Evolutionary conservation across 2,888 invertebrate species (phyloP).

Genomic region (Sphaeridia pumilis): DNA sequence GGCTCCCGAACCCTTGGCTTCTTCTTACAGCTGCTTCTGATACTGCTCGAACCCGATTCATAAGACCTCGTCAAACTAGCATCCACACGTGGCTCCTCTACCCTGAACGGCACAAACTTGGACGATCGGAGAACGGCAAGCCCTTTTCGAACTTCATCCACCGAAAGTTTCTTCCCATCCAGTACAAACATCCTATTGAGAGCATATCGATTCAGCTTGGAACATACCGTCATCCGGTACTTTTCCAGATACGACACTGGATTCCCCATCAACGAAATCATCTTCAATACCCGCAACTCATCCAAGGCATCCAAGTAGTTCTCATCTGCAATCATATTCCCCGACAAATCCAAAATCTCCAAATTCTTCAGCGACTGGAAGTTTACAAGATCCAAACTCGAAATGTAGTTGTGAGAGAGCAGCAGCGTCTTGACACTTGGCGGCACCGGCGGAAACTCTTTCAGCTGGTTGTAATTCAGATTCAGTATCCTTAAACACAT

Average conservation of each 20-base stretch:
- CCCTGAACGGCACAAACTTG: constrained; percentile 26
- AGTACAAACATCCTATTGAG: constrained; percentile 27
- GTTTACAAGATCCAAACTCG: constrained; percentile 20
- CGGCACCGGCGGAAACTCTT: constrained; percentile 30
- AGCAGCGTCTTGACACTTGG: constrained; percentile 32
- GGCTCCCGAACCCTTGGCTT: constrained; percentile 33
- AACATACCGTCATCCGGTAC: constrained; percentile 25
- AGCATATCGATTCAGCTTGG: constrained; percentile 23
- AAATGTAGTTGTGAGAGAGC: constrained; percentile 33
- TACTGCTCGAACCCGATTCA: constrained; percentile 32
- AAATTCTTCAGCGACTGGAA: constrained; percentile 21
- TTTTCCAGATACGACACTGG: constrained; percentile 28
- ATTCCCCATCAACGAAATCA: constrained; percentile 27
- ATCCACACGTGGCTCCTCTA: background rate
- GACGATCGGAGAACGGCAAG: constrained; percentile 23
- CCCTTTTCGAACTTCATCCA: constrained; percentile 27
- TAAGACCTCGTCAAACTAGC: constrained; percentile 30
- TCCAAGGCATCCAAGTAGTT: constrained; percentile 22
- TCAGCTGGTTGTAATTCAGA: constrained; percentile 34
- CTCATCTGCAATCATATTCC: constrained; percentile 31
- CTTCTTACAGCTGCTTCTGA: constrained; percentile 33
- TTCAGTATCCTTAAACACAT: constrained; percentile 29
- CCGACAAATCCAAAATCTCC: constrained; percentile 32
- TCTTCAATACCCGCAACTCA: constrained; percentile 26
- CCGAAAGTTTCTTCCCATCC: constrained; percentile 31